Conservation (phyloP, 2,888 invertebrate species). For the Prosopocoilus inquinatus region DNA sequence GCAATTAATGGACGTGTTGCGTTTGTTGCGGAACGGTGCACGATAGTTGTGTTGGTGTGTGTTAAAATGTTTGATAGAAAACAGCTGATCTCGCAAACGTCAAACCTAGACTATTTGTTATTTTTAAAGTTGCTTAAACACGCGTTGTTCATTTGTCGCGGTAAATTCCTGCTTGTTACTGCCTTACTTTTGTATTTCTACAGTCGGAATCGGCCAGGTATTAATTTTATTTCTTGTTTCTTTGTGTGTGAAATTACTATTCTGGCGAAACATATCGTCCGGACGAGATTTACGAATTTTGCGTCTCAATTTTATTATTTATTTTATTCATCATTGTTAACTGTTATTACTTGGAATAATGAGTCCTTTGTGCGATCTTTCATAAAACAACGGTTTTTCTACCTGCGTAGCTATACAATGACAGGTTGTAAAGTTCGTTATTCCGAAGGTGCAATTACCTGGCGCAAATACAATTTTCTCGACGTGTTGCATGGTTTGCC, state of each 20-base stretch:
- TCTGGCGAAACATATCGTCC: conserved; percentile 42
- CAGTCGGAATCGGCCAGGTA: not conserved
- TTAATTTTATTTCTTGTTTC: conserved; percentile 25
- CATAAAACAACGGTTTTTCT: too few relatives aligned
- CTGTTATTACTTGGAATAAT: too few relatives aligned
- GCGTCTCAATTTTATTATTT: conserved; percentile 36
- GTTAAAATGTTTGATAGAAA: conserved; percentile 50
- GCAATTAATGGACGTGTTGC: conserved; percentile 27
- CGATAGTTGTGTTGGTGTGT: conserved; percentile 25
- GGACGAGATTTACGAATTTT: conserved; percentile 34
- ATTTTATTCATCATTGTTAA: not conserved
- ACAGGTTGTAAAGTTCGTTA: too few relatives aligned
- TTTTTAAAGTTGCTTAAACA: not conserved
- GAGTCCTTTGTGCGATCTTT: too few relatives aligned
- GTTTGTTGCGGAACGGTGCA: conserved; percentile 11
- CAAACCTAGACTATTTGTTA: conserved; percentile 25
- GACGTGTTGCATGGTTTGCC: not conserved
- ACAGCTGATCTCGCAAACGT: conserved; percentile 61
- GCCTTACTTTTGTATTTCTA: not conserved
- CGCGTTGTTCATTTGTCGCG: not conserved
- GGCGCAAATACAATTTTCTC: not conserved
- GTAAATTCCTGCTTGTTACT: conserved; percentile 1
- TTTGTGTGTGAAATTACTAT: conserved; percentile 36
- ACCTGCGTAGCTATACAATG: too few relatives aligned
- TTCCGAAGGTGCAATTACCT: too few relatives aligned